A percentile compares a stretch with the other conserved stretches of the same genome.
Evolutionary conservation across 2,888 invertebrate genomes (phyloP).

Genomic region (Didymodactylos carnosus): DNA sequence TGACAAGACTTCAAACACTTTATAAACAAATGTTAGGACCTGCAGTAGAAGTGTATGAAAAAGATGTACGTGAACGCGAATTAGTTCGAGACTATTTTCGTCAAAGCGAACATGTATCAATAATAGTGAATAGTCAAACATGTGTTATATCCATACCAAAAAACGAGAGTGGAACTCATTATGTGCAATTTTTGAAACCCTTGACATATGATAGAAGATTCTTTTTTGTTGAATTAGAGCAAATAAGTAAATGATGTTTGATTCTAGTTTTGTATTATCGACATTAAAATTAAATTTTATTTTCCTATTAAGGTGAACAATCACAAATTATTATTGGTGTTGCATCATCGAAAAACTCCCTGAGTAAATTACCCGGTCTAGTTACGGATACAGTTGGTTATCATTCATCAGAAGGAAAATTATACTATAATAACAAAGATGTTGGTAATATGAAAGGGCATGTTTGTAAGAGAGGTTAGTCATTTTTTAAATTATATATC

Average conservation of each 20-base stretch:
- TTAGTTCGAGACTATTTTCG: background rate
- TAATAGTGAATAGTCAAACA: background rate
- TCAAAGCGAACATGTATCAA: background rate
- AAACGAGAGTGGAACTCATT: conserved; percentile 22
- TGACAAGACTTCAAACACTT: conserved; percentile 2
- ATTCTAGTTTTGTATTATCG: background rate
- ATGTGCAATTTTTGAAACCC: conserved; percentile 22
- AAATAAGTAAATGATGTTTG: conserved; percentile 20
- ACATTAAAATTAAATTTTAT: background rate
- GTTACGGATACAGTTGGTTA: conserved; percentile 22
- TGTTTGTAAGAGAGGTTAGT: conserved; percentile 23
- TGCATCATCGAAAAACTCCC: background rate
- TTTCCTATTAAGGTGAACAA: background rate
- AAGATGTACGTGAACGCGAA: background rate
- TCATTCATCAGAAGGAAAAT: conserved; percentile 23
- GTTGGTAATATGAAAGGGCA: conserved; percentile 24
- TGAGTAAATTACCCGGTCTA: conserved; percentile 3
- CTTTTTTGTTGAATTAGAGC: conserved; percentile 21
- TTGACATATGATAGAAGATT: conserved; percentile 20
- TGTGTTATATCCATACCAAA: conserved; percentile 17
- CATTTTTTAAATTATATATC: no score
- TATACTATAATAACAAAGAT: conserved; percentile 22
- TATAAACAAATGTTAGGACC: conserved; percentile 5
- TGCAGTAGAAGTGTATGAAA: conserved; percentile 6
- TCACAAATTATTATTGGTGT: conserved; percentile 6